Evolutionary conservation across 2,888 invertebrate species (phyloP), one percentile per base, ranked within the genome.

Genomic region (Horisme vitalbata): DNA sequence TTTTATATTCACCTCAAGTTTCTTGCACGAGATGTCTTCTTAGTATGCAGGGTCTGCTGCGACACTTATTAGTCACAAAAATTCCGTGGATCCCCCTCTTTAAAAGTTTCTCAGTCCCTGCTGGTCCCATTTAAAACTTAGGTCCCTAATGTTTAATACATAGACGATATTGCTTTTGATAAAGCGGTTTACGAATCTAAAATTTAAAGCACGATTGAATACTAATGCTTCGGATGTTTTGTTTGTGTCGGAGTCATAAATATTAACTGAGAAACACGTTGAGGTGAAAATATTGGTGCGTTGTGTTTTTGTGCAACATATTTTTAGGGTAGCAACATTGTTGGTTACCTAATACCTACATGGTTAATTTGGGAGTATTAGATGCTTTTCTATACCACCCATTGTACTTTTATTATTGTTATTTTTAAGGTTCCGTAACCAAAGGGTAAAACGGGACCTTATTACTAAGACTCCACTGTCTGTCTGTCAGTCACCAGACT

Each of bases 61-160:
- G 75, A 73, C 83, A 84, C 82, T 89, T 87, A 88, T 89, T 88
- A 88, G 86, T 84, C 85, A 85, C 78, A 85, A 87, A 89, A 86
- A 84, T 84, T 82, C 80, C 71, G 65, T 67, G 80, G 75, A 82
- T 78, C 78, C 34, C 65, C 68, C 75, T 68, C 68, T 63, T 78
- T 69, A 55, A 71, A 66, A 79, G 73, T 75, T 82, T 78, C 66
- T 62, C 64, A 76, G 70, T 71, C 69, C 70, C 65, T 63, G 67
- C 72, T 68, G 75, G 64, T 67, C 74, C 75, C 79, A 78, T 84
- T 84, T 83, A 73, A 80, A 86, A 85, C 75, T 82, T 84, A 75
- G 74, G 71, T 71, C 75, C 72, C 81, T 85, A 69, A 86, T 87
- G 88, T 87, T 79, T 87, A 74, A 87, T 81, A 87, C 87, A 86